These are phyloP conservation scores for Euzophera pinguis DNA, from an alignment of 2,888 invertebrate genomes.

Conservation along the genomic window DNA sequence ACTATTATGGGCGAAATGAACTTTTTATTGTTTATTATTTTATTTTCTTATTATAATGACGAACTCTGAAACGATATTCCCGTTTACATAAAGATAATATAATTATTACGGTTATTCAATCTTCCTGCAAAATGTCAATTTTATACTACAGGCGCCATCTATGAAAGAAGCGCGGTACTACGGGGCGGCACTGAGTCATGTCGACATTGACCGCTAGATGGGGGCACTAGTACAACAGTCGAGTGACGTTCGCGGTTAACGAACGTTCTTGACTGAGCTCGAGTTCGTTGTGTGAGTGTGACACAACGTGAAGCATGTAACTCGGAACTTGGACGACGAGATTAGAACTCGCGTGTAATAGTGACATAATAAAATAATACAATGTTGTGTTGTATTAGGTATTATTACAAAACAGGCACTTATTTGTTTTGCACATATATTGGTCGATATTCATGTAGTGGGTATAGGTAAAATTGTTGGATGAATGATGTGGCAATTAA, in stretches of 20 bases:
- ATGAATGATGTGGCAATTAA: not conserved
- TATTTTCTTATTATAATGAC: too few species aligned
- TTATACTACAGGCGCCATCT: slow-evolving; percentile 59
- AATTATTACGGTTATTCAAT: too few species aligned
- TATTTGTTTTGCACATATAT: too few species aligned
- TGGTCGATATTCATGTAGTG: too few species aligned
- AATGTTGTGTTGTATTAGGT: not conserved
- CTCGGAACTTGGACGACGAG: slow-evolving; percentile 8
- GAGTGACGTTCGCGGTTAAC: slow-evolving; percentile 70
- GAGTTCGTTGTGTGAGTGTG: slow-evolving; percentile 62
- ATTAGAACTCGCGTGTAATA: slow-evolving; percentile 7
- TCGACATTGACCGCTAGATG: slow-evolving; percentile 78
- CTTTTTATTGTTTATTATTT: too few species aligned
- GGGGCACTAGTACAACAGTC: slow-evolving; percentile 59
- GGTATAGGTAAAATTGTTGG: too few species aligned
- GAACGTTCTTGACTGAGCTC: slow-evolving; percentile 77
- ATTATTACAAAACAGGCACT: too few species aligned
- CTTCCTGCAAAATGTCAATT: not conserved
- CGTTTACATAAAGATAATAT: too few species aligned
- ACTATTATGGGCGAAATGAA: too few species aligned
- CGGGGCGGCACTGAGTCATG: slow-evolving; percentile 47
- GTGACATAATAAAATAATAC: not conserved
- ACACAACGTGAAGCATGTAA: slow-evolving; percentile 40
- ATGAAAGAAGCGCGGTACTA: slow-evolving; percentile 39
- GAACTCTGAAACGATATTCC: too few species aligned